These are phyloP conservation scores for Danio tinwini DNA, from an alignment of 2,797 vertebrate species.

Conservation along the genomic window DNA sequence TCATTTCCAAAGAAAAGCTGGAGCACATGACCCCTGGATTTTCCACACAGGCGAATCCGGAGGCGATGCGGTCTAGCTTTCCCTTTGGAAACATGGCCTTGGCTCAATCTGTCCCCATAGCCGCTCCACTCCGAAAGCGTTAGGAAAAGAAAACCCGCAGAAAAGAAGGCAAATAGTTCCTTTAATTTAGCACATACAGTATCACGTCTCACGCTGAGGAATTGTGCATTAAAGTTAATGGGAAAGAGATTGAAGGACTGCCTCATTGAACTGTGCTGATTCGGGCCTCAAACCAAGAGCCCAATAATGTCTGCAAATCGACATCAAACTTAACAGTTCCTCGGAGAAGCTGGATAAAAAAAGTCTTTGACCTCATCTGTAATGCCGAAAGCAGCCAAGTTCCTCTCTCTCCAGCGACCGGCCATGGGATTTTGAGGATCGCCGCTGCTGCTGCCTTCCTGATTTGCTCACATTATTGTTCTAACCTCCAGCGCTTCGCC, in stretches of 20 bases:
- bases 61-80: neutral
- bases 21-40: slow-evolving; percentile 17
- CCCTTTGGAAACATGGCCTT: slow-evolving; percentile 5
- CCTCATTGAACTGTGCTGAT: slow-evolving; percentile 51
- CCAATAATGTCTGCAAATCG: slow-evolving; percentile 48
- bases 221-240: slow-evolving; percentile 40
- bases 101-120: neutral
- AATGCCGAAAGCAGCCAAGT: slow-evolving; percentile 29
- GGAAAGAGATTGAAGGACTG: slow-evolving; percentile 46
- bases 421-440: slow-evolving; percentile 2
- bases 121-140: slow-evolving; percentile 10
- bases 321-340: slow-evolving; percentile 44
- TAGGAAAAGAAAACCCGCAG: slow-evolving; percentile 28
- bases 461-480: slow-evolving; percentile 33
- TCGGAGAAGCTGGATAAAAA: slow-evolving; percentile 31
- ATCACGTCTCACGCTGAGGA: slow-evolving; percentile 44
- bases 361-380: slow-evolving; percentile 50
- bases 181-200: slow-evolving; percentile 48
- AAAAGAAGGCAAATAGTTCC: slow-evolving; percentile 25
- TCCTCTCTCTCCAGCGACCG: slow-evolving; percentile 11
- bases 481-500: slow-evolving; percentile 43
- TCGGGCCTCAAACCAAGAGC: slow-evolving; percentile 52
- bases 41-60: slow-evolving; percentile 30
- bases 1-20: slow-evolving; percentile 46
- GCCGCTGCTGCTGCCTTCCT: slow-evolving; percentile 13